Base-by-base conservation (phyloP, 2,888 invertebrate genomes). In the Acronicta aceris region DNA sequence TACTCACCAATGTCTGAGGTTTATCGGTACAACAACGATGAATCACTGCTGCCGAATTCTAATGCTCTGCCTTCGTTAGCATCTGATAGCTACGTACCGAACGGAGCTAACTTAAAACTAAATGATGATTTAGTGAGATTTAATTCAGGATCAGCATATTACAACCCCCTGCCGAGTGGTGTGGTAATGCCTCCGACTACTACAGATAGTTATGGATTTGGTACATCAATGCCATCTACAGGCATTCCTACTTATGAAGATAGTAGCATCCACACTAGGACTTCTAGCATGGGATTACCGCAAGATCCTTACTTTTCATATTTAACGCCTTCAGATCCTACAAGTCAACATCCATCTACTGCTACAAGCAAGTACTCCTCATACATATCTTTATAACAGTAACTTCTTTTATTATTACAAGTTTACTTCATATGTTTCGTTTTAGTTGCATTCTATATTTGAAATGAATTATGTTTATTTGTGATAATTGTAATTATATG, bases 1-100 rank as follows among this genome's bases (percentile, higher is more conserved):
- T 94, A 93, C 91, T 93, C 94, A 90, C 88, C 93, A 43, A 87
- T 93, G 83, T 68, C 92, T 41, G 93, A 94, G 66, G 88, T 89
- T 89, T 93, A 93, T 91, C 91, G 93, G 71, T 93, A 91, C 79
- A 73, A 79, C 50, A 89, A 79, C 83, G 93, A 94, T 92, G 94
- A 94, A 74, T 92, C 93, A 93, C 73, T 93, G 81, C 86, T 89
- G 65, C 82, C 85, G 67, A 92, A 89, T 89, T 82, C 91, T 73
- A 83, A 78, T 42, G 48, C 88, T 52, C 73, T 93, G 76, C 79
- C 90, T 54, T 73, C 90, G 64, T 59, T 93, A 59, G 65, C 87
- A 68, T 79, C 91, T 65, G 94, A 94, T 81, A 92, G 82, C 69
- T 94, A 94, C 75, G 88, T 94, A 15, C 93, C 94, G 6, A 94